A percentile compares a stretch with the other conserved stretches of the same genome.
These are phyloP conservation scores for Elanus axillaris DNA, from an alignment of 2,113 vertebrate genomes.

Conservation along the genomic window DNA sequence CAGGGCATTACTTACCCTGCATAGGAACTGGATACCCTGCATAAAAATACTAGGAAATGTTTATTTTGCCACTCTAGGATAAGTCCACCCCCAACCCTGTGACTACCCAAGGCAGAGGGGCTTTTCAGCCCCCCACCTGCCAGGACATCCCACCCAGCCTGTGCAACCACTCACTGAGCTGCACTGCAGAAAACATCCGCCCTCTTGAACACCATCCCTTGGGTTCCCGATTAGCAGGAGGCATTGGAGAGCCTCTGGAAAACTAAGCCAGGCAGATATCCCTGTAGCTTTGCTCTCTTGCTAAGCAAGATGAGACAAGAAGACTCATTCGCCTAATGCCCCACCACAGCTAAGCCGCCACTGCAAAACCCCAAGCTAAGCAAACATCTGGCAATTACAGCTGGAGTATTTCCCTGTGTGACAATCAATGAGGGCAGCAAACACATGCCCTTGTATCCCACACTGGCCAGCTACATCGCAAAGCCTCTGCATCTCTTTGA, in stretches of 20 bases:
- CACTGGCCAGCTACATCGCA: neutral
- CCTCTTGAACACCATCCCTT: fast-evolving
- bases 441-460: neutral
- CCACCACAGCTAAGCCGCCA: neutral
- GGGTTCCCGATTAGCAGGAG: neutral
- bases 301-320: neutral
- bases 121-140: neutral
- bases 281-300: neutral
- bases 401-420: neutral
- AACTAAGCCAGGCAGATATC: neutral
- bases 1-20: neutral
- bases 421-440: neutral
- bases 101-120: neutral
- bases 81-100: neutral
- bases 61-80: neutral
- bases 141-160: neutral
- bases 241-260: neutral
- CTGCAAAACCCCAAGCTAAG: neutral
- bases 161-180: neutral
- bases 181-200: neutral
- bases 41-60: neutral
- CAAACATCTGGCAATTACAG: neutral
- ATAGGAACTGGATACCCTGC: neutral
- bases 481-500: neutral
- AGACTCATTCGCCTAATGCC: neutral